Percentiles rank a stretch among this genome's conserved stretches.
phyloP scores from a whole-genome alignment of 2,888 invertebrate genomes.

The Drosophila falleni region DNA sequence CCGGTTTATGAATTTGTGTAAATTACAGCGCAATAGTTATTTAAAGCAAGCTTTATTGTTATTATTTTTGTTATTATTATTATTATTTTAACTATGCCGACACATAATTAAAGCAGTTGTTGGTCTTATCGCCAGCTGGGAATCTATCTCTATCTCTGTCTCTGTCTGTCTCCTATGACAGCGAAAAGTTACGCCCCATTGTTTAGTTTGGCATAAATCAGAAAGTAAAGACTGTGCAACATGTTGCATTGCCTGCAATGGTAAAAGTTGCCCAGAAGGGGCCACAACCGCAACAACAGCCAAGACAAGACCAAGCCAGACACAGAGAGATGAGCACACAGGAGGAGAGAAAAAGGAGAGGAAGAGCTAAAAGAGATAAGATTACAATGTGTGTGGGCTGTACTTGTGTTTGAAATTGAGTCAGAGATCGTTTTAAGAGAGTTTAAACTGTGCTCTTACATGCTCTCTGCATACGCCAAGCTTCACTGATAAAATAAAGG shows the following conservation, averaged over 20 bases:
- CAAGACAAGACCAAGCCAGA: not conserved
- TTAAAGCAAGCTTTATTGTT: constrained; percentile 13
- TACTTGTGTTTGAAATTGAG: constrained; percentile 53
- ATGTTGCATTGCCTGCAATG: constrained; percentile 42
- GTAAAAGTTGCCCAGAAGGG: constrained; percentile 44
- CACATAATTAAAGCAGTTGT: constrained; percentile 26
- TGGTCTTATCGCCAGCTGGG: constrained; percentile 2
- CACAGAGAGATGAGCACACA: not conserved
- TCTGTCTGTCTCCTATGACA: not conserved
- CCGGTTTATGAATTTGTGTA: constrained; percentile 31
- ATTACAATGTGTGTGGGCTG: constrained; percentile 23
- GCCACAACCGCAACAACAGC: constrained; percentile 31
- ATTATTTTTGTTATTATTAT: not conserved
- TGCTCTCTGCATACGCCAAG: not conserved
- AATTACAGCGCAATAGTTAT: constrained; percentile 21
- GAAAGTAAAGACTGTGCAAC: constrained; percentile 48
- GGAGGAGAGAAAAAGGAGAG: not conserved
- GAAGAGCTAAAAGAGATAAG: too few species aligned
- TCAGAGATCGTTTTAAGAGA: constrained; percentile 28
- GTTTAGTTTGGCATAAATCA: constrained; percentile 52
- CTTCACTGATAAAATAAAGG: too few species aligned
- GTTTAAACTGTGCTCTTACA: constrained; percentile 5
- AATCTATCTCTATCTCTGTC: constrained; percentile 4
- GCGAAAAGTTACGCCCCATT: not conserved
- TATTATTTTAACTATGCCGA: constrained; percentile 1